Percentiles rank a stretch among this genome's conserved stretches.
These are phyloP conservation scores for Crax fasciolata DNA, from an alignment of 2,797 vertebrate genomes.

Conservation along the genomic window DNA sequence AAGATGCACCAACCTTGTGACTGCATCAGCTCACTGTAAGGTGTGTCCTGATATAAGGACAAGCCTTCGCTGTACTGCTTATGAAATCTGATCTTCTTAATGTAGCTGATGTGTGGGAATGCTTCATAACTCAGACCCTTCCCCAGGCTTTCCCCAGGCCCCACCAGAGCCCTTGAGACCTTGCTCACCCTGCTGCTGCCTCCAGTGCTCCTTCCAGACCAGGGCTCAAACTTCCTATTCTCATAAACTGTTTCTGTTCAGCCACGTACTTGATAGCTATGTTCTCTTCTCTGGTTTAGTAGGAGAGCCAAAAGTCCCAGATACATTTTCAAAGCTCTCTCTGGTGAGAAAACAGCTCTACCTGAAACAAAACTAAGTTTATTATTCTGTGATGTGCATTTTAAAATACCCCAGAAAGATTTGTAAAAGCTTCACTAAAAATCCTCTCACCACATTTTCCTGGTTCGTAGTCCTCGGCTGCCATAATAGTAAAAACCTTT, in stretches of 20 bases:
- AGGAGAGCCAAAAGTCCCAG: neutral
- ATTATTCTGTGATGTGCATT: neutral
- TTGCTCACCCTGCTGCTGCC: neutral
- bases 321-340: neutral
- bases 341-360: neutral
- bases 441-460: neutral
- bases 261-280: neutral
- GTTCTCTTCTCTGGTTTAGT: neutral
- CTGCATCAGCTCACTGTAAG: neutral
- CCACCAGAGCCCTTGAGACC: neutral
- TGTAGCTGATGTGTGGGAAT: neutral
- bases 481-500: neutral
- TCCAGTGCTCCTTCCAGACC: neutral
- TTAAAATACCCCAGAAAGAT: neutral
- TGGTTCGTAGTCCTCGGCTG: neutral
- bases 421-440: neutral
- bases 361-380: neutral
- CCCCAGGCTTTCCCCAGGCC: neutral
- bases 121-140: neutral
- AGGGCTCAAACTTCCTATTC: neutral
- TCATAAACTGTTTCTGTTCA: neutral
- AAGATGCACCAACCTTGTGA: neutral
- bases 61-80: neutral
- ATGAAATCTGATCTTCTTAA: neutral
- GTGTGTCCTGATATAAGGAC: accelerated